Evolutionary conservation across 2,113 vertebrate species (phyloP), one percentile per base, ranked within the genome.

Genomic region (Tupaia chinensis): DNA sequence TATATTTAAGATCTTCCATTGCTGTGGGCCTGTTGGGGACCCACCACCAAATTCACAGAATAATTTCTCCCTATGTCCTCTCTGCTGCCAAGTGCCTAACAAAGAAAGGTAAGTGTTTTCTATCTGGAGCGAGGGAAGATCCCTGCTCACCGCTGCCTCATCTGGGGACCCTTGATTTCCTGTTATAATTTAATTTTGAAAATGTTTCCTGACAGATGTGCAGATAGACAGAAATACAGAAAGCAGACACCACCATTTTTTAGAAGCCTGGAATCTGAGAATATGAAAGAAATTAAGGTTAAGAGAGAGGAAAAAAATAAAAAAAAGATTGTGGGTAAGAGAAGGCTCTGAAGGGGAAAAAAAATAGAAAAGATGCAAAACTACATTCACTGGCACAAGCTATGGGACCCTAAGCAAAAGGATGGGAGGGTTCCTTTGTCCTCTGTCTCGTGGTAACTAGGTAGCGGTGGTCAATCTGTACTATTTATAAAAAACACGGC

Each of bases 1-100:
- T 74, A 9, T 94, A 66, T 90, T 93, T 93, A 89, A 93, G 87
- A 60, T 86, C 94, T 95, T 93, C 27, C 22, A 78, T 88, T 91
- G 77, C 95, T 82, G 7, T 89, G 22, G 53, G 14, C 34, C 86
- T 88, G 22, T 86, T 93, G 63, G 89, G 86, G 25, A 79, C 58
- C 72, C 69, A 66, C 27, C 44, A 81, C 73, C 3, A 58, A 85
- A 89, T 70, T 96, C 70, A 73, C 7, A 61, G 68, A 94, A 13
- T 90, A 73, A 93, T 44, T 58, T 8, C 27, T 20, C 89, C 83
- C 65, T 58, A 3, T 82, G 83, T 60, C 54, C 82, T 89, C 15
- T 94, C 25, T 91, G 17, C 72, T 87, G 32, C 53, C 68, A 82
- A 79, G 54, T 20, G 17, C 53, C 20, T 66, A 34, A 27, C 17